These are phyloP conservation scores for Zosterops lateralis DNA, from an alignment of 2,113 vertebrate genomes.

Conservation along the genomic window DNA sequence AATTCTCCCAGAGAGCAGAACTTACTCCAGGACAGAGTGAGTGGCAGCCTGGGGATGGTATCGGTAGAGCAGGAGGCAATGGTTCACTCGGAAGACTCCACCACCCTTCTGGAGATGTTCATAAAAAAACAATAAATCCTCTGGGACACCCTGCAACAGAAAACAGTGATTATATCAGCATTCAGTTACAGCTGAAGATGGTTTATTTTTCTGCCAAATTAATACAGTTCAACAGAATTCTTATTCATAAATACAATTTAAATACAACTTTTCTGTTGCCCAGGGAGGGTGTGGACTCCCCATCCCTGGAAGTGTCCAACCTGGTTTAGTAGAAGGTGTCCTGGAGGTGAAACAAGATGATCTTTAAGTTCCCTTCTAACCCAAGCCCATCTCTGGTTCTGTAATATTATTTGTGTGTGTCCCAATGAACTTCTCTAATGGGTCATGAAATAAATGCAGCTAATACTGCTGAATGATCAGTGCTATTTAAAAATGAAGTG, in stretches of 20 bases:
- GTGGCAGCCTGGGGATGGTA: conserved; percentile 86
- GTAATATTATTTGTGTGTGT: background rate
- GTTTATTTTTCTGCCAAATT: background rate
- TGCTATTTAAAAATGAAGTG: background rate
- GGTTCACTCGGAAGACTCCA: conserved; percentile 77
- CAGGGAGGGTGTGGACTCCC: background rate
- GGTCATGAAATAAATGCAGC: background rate
- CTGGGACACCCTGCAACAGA: conserved; percentile 85
- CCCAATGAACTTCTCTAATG: background rate
- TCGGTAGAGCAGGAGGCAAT: conserved; percentile 85
- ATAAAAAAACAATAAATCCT: conserved; percentile 95
- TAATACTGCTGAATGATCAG: background rate
- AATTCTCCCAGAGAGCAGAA: background rate
- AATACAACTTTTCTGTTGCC: background rate
- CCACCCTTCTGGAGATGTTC: conserved; percentile 84
- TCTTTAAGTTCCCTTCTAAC: background rate
- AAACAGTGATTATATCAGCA: background rate
- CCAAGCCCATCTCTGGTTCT: background rate
- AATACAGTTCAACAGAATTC: background rate
- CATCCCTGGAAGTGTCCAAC: background rate
- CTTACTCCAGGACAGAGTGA: conserved; percentile 88
- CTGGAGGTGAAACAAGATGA: background rate
- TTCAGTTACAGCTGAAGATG: background rate
- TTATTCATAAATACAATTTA: background rate
- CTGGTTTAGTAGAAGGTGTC: background rate